Percentiles rank a stretch among this genome's conserved stretches.
Conservation (phyloP, 2,888 invertebrate genomes). For the Mythimna pallens region DNA sequence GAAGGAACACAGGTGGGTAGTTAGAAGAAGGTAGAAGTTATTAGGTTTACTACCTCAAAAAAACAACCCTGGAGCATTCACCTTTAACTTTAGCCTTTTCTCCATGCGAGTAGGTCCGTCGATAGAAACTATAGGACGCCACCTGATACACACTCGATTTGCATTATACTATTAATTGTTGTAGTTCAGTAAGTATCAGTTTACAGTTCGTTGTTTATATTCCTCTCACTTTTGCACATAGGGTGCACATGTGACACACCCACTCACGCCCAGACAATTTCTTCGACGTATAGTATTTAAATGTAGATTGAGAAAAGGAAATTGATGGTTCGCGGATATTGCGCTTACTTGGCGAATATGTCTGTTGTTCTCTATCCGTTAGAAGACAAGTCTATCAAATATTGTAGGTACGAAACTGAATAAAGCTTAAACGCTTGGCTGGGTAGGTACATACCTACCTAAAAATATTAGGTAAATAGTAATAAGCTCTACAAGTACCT, state of each 20-base stretch:
- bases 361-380: constrained; percentile 36
- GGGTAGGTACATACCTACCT: too few relatives aligned
- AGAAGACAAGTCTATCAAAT: constrained; percentile 1
- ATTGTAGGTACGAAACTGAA: not conserved
- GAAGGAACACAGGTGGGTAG: too few relatives aligned
- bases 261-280: constrained; percentile 12
- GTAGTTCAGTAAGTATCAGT: not conserved
- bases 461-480: too few relatives aligned
- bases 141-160: not conserved
- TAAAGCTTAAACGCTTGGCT: not conserved
- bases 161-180: not conserved
- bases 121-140: not conserved
- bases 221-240: not conserved
- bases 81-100: too few relatives aligned
- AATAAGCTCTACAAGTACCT: too few relatives aligned
- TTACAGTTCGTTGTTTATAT: not conserved
- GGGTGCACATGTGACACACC: not conserved
- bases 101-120: not conserved
- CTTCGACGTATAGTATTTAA: constrained; percentile 22
- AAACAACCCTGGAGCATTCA: too few relatives aligned
- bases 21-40: too few relatives aligned
- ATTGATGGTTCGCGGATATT: constrained; percentile 53
- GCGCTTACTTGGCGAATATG: constrained; percentile 24
- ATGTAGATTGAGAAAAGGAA: constrained; percentile 43
- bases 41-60: too few relatives aligned